These are phyloP conservation scores for Stratiomys singularior DNA, from an alignment of 2,888 invertebrate species.

Conservation along the genomic window DNA sequence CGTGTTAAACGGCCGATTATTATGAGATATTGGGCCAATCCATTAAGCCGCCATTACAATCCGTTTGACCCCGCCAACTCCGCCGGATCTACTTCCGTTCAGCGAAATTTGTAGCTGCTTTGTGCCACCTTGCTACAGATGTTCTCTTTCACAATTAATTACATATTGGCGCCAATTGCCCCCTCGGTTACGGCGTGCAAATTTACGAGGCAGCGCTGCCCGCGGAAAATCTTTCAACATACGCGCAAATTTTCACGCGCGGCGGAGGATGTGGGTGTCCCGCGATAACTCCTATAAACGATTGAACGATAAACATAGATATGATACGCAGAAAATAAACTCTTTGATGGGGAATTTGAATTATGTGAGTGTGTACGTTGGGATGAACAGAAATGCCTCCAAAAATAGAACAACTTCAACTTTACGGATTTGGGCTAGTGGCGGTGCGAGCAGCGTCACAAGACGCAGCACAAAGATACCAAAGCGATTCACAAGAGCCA, in stretches of 20 bases:
- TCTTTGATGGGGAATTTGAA: background rate
- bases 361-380: background rate
- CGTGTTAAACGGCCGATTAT: conserved; percentile 40
- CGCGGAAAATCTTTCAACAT: background rate
- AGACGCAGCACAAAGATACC: too few species aligned
- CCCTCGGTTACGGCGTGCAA: background rate
- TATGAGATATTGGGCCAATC: conserved; percentile 31
- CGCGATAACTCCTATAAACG: background rate
- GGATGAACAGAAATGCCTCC: background rate
- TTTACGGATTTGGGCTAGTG: too few species aligned
- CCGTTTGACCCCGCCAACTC: background rate
- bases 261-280: background rate
- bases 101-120: background rate
- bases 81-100: background rate
- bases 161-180: conserved; percentile 21
- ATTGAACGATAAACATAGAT: background rate
- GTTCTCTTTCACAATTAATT: conserved; percentile 29
- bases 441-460: too few species aligned
- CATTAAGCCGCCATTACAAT: background rate
- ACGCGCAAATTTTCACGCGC: background rate
- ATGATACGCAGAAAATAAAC: background rate
- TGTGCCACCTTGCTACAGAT: conserved; percentile 32
- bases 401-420: too few species aligned
- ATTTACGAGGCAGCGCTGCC: background rate
- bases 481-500: too few species aligned